Evolutionary conservation across 2,888 invertebrate genomes (phyloP), one percentile per base, ranked within the genome.

Genomic region (Sarcophaga rosellei): DNA sequence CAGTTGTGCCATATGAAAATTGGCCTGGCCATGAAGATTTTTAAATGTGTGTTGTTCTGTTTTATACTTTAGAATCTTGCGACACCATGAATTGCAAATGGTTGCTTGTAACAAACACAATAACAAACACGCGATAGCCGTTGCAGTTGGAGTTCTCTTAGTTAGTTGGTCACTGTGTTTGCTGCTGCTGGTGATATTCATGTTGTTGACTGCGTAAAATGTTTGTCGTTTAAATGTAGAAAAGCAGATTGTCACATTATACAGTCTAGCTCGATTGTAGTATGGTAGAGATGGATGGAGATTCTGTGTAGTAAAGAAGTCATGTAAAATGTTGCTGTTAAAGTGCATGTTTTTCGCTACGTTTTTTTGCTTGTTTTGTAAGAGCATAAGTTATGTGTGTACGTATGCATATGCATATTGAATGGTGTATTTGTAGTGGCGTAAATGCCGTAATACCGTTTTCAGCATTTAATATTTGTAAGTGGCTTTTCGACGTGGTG

Each of bases 401-500:
- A n/a, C n/a, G 35, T 21, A 17, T 10, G 25, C 12, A 25, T 65
- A 65, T 59, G 57, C 73, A 78, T 57, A 79, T 84, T 70, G 74
- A 79, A 35, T 35, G 35, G 74, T 59, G 66, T 63, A 73, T 77
- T 77, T 78, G 73, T 74, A 76, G 45, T 62, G 76, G 65, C 44
- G 66, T 57, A 62, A 68, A 61, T 15, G 21, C 53, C 47, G 77
- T 75, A 68, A 72, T 76, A 84, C 73, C 66, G 35, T 70, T 84
- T 61, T 68, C 63, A 84, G 63, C 84, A 70, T 84, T 86, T 86
- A 86, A 86, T 86, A 86, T 86, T 80, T 84, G 81, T 81, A 81
- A 86, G 84, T 86, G 84, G 81, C 84, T 84, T 86, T 84, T 81
- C 84, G 72, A 78, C 70, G 81, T 81, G 86, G 77, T 81, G 86